Conservation (phyloP, 2,113 vertebrate genomes). For the Podiceps cristatus region DNA sequence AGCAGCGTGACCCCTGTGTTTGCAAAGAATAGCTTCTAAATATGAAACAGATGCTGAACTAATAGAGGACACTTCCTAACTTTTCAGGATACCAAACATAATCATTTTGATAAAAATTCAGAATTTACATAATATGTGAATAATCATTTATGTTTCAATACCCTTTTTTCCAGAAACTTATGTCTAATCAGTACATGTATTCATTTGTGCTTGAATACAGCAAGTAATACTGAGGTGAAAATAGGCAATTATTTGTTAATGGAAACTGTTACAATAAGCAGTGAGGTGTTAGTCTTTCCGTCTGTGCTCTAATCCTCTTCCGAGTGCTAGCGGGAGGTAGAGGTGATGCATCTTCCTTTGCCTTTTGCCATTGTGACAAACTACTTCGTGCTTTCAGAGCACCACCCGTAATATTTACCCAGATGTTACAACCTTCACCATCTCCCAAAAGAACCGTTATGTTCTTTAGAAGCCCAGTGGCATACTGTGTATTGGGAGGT, state of each 20-base stretch:
- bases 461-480: neutral
- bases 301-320: neutral
- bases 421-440: neutral
- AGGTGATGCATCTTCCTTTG: neutral
- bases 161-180: neutral
- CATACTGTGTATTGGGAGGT: neutral
- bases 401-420: accelerated
- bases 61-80: neutral
- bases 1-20: neutral
- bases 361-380: neutral
- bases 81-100: neutral
- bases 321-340: neutral
- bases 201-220: neutral
- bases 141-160: neutral
- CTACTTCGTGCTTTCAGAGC: neutral
- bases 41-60: conserved; percentile 39
- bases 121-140: neutral
- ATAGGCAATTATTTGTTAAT: neutral
- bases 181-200: neutral
- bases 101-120: neutral
- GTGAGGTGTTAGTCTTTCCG: neutral
- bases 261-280: neutral
- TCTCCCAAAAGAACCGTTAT: neutral
- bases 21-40: conserved; percentile 44
- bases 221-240: neutral